Conservation (phyloP, 2,888 invertebrate genomes). For the Fabriciana adippe region DNA sequence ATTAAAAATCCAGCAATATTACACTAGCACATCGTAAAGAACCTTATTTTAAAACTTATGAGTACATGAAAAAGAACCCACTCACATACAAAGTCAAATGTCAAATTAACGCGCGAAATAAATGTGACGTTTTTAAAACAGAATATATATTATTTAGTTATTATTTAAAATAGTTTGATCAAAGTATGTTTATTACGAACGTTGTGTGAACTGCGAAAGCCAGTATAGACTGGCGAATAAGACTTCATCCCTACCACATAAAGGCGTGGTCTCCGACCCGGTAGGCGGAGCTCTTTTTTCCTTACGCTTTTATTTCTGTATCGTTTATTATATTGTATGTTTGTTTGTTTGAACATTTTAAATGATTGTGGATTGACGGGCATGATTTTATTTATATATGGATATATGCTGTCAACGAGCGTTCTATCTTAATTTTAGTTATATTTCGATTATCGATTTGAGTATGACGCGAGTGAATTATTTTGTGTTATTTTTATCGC, state of each 20-base stretch:
- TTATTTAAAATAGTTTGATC: slow-evolving; percentile 36
- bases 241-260: slow-evolving; percentile 51
- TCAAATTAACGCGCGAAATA: slow-evolving; percentile 25
- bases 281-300: slow-evolving; percentile 63
- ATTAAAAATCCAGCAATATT: slow-evolving; percentile 20
- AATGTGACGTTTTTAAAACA: not conserved
- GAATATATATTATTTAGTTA: slow-evolving; percentile 27
- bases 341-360: slow-evolving; percentile 67
- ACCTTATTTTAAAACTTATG: slow-evolving; percentile 1
- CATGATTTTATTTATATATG: slow-evolving; percentile 23
- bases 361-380: slow-evolving; percentile 56
- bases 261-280: slow-evolving; percentile 57
- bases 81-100: slow-evolving; percentile 29
- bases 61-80: slow-evolving; percentile 17
- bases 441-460: slow-evolving; percentile 32
- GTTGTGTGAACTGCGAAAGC: slow-evolving; percentile 64
- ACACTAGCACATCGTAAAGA: slow-evolving; percentile 28
- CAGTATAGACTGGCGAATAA: slow-evolving; percentile 67
- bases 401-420: slow-evolving; percentile 32
- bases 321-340: slow-evolving; percentile 75
- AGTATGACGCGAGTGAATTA: not conserved
- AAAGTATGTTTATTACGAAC: slow-evolving; percentile 40
- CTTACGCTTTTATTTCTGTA: slow-evolving; percentile 61
- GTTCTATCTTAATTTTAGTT: slow-evolving; percentile 57
- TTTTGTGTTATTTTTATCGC: too few relatives aligned